Evolutionary conservation across 1,140 invertebrate genomes (phyloP).

Genomic region (Daktulosphaira vitifoliae): DNA sequence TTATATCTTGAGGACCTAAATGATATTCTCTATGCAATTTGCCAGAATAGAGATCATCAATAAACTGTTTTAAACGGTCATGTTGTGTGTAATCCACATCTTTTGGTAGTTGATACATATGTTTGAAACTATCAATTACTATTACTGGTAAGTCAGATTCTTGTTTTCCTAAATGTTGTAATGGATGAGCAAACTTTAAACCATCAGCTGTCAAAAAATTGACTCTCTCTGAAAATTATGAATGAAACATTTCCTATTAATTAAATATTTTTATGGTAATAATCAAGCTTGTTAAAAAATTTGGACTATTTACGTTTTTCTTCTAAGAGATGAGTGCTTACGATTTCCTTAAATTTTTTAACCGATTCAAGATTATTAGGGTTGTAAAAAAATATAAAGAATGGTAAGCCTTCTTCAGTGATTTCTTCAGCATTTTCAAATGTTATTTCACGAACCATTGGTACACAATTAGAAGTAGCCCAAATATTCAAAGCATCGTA

Average conservation of each 20-base stretch:
- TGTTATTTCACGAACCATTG: constrained; percentile 84
- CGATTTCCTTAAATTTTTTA: constrained; percentile 76
- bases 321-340: constrained; percentile 63
- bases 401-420: constrained; percentile 98
- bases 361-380: constrained; percentile 78
- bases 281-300: too few species aligned
- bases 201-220: constrained; percentile 98
- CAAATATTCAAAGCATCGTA: constrained; percentile 65
- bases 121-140: constrained; percentile 97
- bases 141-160: constrained; percentile 85
- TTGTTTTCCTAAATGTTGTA: constrained; percentile 93
- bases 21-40: constrained; percentile 98
- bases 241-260: too few species aligned
- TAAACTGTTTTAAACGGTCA: constrained; percentile 78
- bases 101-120: constrained; percentile 94
- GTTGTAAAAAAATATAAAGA: constrained; percentile 91
- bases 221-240: constrained; percentile 61
- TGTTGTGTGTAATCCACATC: constrained; percentile 66
- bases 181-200: constrained; percentile 89
- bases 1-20: constrained; percentile 63
- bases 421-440: constrained; percentile 99
- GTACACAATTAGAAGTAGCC: constrained; percentile 81
- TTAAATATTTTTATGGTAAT: too few species aligned
- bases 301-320: constrained; percentile 92
- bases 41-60: constrained; percentile 91